Evolutionary conservation across 2,113 vertebrate species (phyloP), one percentile per base, ranked within the genome.

Genomic region (Sylvietta virens): DNA sequence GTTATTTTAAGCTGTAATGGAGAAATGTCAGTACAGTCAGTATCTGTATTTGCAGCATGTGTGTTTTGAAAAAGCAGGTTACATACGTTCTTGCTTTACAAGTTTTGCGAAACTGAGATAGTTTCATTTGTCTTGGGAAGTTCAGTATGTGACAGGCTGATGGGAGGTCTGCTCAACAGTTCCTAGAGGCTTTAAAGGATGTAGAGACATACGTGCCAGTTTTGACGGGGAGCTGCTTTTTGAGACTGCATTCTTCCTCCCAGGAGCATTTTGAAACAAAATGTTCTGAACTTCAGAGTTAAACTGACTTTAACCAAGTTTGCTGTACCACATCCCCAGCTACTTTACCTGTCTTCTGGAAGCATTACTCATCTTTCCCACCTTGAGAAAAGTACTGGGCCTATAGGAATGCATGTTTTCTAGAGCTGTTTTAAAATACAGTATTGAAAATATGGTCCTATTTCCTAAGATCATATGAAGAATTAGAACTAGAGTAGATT

Each of bases 31-130:
- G 81, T 89, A 83, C 48, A 85, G 87, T 95, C 94, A 78, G 94
- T 97, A 96, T 92, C 94, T 98, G 95, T 97, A 96, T 95, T 95
- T 97, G 65, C 80, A 95, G 91, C 96, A 92, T 12, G 58, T 95
- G 93, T 96, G 79, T 88, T 93, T 94, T 91, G 91, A 88, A 90
- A 96, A 94, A 95, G 84, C 92, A 93, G 74, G 72, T 77, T 91
- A 86, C 74, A 13, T 67, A 60, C 27, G 0, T 87, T 97, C 92
- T 94, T 95, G 57, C 77, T 92, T 81, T 90, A 77, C 31, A 61
- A 86, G 78, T 53, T 73, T 70, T 76, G 19, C 15, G 15, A 89
- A 92, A 86, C 35, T 30, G 58, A 44, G 56, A 70, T 47, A 70
- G 64, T 84, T 96, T 92, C 56, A 69, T 95, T 89, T 87, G 53